Conservation (phyloP, 2,797 vertebrate species). For the Semotilus atromaculatus region DNA sequence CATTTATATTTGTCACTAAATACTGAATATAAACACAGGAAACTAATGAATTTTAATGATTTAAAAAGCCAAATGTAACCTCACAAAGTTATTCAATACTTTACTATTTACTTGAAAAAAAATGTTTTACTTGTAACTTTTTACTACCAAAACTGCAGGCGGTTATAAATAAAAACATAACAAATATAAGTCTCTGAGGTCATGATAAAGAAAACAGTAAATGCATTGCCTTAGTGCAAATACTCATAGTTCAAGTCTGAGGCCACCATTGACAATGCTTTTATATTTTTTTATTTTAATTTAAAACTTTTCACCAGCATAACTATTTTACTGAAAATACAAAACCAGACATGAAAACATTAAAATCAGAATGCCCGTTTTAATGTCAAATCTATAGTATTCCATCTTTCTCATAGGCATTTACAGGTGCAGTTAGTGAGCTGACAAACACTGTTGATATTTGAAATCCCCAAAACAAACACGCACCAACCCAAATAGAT, state of each 20-base stretch:
- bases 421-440: background rate
- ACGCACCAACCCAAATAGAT: too few relatives aligned
- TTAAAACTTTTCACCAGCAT: background rate
- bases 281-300: background rate
- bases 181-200: background rate
- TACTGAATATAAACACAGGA: background rate
- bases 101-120: background rate
- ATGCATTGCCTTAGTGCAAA: background rate
- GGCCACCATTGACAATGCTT: background rate
- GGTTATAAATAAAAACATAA: background rate
- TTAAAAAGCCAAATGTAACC: background rate
- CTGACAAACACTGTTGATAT: too few relatives aligned
- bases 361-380: background rate
- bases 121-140: too few relatives aligned
- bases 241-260: too few relatives aligned
- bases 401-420: background rate
- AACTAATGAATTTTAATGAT: background rate
- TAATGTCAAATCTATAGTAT: background rate
- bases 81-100: background rate
- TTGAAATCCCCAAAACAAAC: too few relatives aligned
- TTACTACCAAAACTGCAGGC: background rate
- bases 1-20: background rate
- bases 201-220: background rate
- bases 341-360: background rate
- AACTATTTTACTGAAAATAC: background rate